Conservation (phyloP, 2,113 vertebrate genomes). For the Callipepla squamata region DNA sequence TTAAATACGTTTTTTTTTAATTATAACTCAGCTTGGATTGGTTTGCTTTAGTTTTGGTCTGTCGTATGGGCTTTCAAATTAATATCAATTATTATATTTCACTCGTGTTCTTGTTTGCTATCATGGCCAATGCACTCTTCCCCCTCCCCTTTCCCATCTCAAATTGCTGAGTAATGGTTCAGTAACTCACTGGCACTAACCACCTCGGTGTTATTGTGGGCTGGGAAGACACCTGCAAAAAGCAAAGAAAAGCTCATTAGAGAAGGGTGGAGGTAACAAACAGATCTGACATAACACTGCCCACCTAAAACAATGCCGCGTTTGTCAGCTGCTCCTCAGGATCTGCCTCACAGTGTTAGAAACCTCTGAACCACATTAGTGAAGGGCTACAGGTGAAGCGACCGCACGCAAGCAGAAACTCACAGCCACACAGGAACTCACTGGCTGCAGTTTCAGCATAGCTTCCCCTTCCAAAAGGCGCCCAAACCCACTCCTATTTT, state of each 20-base stretch:
- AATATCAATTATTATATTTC: not conserved
- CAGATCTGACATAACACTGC: not conserved
- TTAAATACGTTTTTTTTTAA: not conserved
- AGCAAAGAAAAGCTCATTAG: slow-evolving; percentile 27
- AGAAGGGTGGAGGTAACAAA: not conserved
- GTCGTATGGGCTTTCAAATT: not conserved
- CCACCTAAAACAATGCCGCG: not conserved
- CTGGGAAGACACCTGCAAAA: slow-evolving; percentile 80
- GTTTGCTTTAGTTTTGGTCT: not conserved
- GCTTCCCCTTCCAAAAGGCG: not conserved
- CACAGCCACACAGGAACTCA: not conserved
- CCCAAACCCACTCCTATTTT: not conserved
- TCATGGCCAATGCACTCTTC: not conserved
- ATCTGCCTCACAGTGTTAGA: not conserved
- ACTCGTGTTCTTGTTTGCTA: not conserved
- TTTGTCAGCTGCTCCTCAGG: not conserved
- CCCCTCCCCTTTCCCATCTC: not conserved
- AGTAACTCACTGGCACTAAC: slow-evolving; percentile 87
- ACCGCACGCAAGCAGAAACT: not conserved
- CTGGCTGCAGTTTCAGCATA: not conserved
- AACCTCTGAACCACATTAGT: fast-evolving
- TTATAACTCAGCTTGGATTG: not conserved
- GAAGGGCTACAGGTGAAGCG: not conserved
- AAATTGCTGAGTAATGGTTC: not conserved
- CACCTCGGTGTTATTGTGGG: slow-evolving; percentile 87